Conservation (phyloP, 35 echinoderm and acorn worm species). For the Apostichopus californicus region DNA sequence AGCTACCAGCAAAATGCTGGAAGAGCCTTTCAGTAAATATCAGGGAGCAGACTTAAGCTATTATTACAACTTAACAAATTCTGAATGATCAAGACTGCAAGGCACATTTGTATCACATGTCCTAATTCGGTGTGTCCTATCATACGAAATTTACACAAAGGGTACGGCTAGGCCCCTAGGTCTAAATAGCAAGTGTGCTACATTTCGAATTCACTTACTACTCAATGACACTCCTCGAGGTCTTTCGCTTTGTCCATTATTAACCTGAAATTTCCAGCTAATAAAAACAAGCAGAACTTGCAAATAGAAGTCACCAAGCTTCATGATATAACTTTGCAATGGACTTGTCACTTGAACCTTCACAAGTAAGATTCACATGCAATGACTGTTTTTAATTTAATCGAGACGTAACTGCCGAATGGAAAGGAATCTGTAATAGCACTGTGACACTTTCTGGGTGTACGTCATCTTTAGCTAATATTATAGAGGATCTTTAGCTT, state of each 20-base stretch:
- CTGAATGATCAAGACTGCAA: no score
- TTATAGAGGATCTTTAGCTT: no score
- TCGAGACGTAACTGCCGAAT: no score
- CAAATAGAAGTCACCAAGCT: slow-evolving; percentile 25
- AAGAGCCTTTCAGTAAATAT: background rate
- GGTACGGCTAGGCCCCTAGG: no score
- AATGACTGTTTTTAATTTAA: no score
- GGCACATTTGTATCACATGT: background rate
- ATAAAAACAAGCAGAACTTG: slow-evolving; percentile 2
- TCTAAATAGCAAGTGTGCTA: background rate
- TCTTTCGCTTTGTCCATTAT: slow-evolving; percentile 40
- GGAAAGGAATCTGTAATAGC: no score
- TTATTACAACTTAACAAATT: no score
- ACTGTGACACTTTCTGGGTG: no score
- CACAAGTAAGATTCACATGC: no score
- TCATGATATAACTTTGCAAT: background rate
- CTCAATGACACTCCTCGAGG: slow-evolving; percentile 48
- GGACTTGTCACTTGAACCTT: no score
- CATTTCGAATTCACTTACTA: background rate
- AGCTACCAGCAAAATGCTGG: no score
- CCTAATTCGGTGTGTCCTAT: background rate
- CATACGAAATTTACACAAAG: background rate
- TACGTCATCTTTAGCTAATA: no score
- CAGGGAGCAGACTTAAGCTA: background rate
- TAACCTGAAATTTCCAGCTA: slow-evolving; percentile 34